Conservation (phyloP, 1,140 invertebrate species). For the Telenomus remus region DNA sequence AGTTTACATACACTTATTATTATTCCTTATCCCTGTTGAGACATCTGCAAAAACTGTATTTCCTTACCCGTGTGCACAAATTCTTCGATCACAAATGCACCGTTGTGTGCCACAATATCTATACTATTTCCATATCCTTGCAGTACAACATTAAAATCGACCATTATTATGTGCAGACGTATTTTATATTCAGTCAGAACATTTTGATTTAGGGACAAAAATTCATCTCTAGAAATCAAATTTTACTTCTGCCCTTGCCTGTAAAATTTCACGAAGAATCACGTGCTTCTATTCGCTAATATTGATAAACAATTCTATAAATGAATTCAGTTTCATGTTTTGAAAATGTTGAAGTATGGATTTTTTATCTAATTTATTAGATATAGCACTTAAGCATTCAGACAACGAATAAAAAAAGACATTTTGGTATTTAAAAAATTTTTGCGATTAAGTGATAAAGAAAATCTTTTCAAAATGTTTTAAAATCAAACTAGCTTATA, state of each 20-base stretch:
- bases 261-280: slow-evolving; percentile 20
- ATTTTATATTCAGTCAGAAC: slow-evolving; percentile 30
- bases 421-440: slow-evolving; percentile 4
- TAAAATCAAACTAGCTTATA: too few species aligned
- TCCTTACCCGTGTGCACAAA: slow-evolving; percentile 30
- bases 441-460: too few species aligned
- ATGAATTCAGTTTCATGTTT: slow-evolving; percentile 32
- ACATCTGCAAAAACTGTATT: slow-evolving; percentile 8
- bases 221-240: background rate
- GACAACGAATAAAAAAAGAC: slow-evolving; percentile 5
- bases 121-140: slow-evolving; percentile 42
- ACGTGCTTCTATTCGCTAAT: slow-evolving; percentile 33
- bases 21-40: slow-evolving; percentile 4
- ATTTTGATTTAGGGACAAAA: slow-evolving; percentile 17
- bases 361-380: slow-evolving; percentile 31
- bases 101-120: slow-evolving; percentile 28
- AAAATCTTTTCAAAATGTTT: too few species aligned
- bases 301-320: slow-evolving; percentile 25
- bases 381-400: slow-evolving; percentile 7
- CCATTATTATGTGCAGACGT: slow-evolving; percentile 45
- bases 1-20: slow-evolving; percentile 16
- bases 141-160: slow-evolving; percentile 38
- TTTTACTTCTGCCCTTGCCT: background rate
- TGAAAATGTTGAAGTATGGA: slow-evolving; percentile 24
- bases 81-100: slow-evolving; percentile 36